phyloP scores from a whole-genome alignment of 2,113 vertebrate species.

The Delphinus delphis region DNA sequence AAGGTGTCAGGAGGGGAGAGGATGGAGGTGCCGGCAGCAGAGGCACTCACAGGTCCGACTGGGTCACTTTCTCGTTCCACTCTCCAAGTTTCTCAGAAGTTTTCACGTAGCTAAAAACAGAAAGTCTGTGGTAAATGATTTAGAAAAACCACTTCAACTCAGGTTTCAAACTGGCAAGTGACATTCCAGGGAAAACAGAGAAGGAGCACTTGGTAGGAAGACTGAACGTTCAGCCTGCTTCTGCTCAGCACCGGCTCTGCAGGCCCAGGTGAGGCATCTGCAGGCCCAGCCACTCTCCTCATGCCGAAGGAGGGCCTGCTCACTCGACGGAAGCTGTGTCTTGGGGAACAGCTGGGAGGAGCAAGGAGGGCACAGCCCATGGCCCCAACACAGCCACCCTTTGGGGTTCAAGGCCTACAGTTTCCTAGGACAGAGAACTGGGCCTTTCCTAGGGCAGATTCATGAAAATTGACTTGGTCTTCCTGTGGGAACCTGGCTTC shows the following conservation, averaged over 20 bases:
- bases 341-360: neutral
- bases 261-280: too few relatives aligned
- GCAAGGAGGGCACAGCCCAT: neutral
- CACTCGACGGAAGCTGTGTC: neutral
- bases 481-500: neutral
- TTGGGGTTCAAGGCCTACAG: neutral
- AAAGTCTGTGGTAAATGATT: conserved; percentile 82
- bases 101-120: conserved; percentile 92
- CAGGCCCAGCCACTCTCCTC: neutral
- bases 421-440: neutral
- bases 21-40: conserved; percentile 36
- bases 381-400: neutral
- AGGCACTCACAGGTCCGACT: conserved; percentile 91
- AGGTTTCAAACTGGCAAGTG: neutral
- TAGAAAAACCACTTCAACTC: neutral
- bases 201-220: neutral
- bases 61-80: conserved; percentile 91
- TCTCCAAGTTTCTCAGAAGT: conserved; percentile 91
- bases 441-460: neutral
- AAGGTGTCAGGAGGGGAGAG: neutral
- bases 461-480: neutral
- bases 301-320: neutral
- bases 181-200: neutral
- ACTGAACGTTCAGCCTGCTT: neutral
- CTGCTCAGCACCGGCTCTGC: neutral